Evolutionary conservation across 1,140 invertebrate species (phyloP), one percentile per base, ranked within the genome.

Genomic region (Piezodorus guildinii): DNA sequence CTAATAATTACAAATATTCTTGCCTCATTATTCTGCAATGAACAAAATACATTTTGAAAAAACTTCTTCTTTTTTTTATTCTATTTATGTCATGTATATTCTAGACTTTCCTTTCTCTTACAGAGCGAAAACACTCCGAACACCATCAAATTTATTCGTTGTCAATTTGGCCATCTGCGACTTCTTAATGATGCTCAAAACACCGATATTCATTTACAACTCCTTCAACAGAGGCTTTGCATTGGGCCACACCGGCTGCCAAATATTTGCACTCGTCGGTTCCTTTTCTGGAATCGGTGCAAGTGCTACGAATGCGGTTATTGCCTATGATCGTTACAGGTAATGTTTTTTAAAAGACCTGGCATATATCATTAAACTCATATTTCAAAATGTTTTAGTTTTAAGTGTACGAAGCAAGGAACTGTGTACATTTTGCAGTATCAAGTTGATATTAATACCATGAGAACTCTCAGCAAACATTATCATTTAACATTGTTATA

Each of bases 141-240:
- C 91, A 1, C 88, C 92, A 16, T 93, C 91, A 10, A 95, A 95
- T 70, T 85, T 94, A 75, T 87, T 94, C 64, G 88, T 94, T 3
- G 80, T 94, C 6, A 92, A 93, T 72, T 74, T 94, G 71, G 90
- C 91, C 9, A 77, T 94, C 43, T 85, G 87, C 67, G 91, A 94
- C 73, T 88, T 92, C 70, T 77, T 90, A 17, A 93, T 91, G 89
- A 90, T 91, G 85, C 70, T 85, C 2, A 91, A 91, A 76, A 83
- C 88, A 1, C 90, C 90, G 0, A 84, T 92, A 68, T 90, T 92
- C 73, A 90, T 93, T 67, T 89, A 89, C 72, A 91, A 91, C 72
- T 90, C 87, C 4, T 87, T 89, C 64, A 81, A 87, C 72, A 79
- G 81, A 27, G 89, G 88, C 5, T 90, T 86, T 67, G 85, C 87